Percentiles rank a stretch among this genome's conserved stretches.
Evolutionary conservation across 2,888 invertebrate species (phyloP).

Genomic region (Parnassius apollo): DNA sequence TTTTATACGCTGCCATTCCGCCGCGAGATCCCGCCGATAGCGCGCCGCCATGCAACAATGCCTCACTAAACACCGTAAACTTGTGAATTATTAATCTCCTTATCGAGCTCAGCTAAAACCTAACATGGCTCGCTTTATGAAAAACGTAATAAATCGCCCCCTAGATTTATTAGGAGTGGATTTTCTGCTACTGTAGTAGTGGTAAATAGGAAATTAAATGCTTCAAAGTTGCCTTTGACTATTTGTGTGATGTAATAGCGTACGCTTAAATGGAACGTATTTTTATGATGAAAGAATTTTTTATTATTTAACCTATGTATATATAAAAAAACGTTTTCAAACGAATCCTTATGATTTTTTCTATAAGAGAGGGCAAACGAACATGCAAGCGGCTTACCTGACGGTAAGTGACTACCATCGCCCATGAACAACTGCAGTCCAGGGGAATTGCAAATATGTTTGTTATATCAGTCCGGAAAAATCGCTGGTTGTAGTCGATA

Average conservation of each 20-base stretch:
- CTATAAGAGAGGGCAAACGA: no score
- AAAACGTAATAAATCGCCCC: slow-evolving; percentile 73
- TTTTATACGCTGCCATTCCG: slow-evolving; percentile 61
- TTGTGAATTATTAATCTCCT: slow-evolving; percentile 79
- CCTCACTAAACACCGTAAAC: slow-evolving; percentile 76
- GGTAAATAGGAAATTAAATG: slow-evolving; percentile 34
- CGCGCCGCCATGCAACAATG: slow-evolving; percentile 67
- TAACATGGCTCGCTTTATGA: slow-evolving; percentile 68
- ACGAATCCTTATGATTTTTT: no score
- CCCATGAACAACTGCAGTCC: no score
- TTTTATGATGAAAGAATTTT: neutral
- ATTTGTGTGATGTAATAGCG: neutral
- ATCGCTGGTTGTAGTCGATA: no score
- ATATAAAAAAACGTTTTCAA: no score
- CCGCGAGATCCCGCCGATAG: slow-evolving; percentile 63
- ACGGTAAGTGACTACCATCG: no score
- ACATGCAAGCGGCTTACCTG: no score
- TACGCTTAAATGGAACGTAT: neutral
- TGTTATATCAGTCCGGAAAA: no score
- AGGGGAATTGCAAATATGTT: no score
- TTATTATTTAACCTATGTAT: no score
- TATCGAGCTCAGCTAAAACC: slow-evolving; percentile 55
- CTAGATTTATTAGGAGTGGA: slow-evolving; percentile 58
- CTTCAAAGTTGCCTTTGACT: slow-evolving; percentile 13
- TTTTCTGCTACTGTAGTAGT: slow-evolving; percentile 35